Conservation (phyloP, 1,140 invertebrate species). For the Zaprionus africanus region DNA sequence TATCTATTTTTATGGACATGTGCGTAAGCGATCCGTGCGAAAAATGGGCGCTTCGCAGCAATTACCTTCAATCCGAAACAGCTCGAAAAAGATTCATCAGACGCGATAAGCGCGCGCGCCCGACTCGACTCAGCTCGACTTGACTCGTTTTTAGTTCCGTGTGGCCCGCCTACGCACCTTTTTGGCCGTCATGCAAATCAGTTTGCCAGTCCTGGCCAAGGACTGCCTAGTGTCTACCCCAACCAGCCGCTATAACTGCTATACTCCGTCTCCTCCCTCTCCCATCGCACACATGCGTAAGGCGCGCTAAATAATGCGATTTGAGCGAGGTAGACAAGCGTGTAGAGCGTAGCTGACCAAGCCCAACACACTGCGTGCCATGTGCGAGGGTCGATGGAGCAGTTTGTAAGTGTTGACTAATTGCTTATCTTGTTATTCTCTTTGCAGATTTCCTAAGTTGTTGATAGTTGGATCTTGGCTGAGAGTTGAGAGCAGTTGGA, state of each 20-base stretch:
- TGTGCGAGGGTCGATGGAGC: slow-evolving; percentile 26
- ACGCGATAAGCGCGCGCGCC: slow-evolving; percentile 56
- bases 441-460: too few relatives aligned
- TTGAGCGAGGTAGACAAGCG: slow-evolving; percentile 33
- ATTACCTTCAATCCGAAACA: slow-evolving; percentile 74
- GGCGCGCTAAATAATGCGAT: slow-evolving; percentile 54
- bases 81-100: slow-evolving; percentile 63
- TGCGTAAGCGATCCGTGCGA: slow-evolving; percentile 83
- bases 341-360: neutral
- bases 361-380: slow-evolving; percentile 18
- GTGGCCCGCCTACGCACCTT: slow-evolving; percentile 75
- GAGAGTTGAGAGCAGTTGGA: too few relatives aligned
- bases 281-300: slow-evolving; percentile 56
- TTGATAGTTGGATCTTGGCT: too few relatives aligned
- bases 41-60: slow-evolving; percentile 82
- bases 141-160: slow-evolving; percentile 21
- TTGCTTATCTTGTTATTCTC: too few relatives aligned
- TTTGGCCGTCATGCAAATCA: slow-evolving; percentile 74
- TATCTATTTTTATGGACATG: slow-evolving; percentile 80
- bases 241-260: neutral
- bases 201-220: slow-evolving; percentile 53
- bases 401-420: neutral
- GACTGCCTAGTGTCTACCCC: slow-evolving; percentile 14
- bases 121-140: neutral
- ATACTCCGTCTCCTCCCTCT: neutral